These are phyloP conservation scores for Colostygia pectinataria DNA, from an alignment of 2,888 invertebrate genomes.

Conservation along the genomic window DNA sequence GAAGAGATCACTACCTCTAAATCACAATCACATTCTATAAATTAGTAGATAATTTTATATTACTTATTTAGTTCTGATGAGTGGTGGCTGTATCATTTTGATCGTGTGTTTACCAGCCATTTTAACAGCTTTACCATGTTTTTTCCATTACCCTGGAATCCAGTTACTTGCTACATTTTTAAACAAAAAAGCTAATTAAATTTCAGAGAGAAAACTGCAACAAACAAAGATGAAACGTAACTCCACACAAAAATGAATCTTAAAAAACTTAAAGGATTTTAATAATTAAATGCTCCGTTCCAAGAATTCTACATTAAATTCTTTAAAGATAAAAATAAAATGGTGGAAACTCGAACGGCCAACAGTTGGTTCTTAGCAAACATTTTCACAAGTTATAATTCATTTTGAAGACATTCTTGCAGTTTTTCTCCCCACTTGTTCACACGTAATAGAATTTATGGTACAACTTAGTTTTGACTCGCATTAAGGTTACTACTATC, in stretches of 20 bases:
- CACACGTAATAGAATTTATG: constrained; percentile 50
- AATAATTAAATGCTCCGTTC: constrained; percentile 25
- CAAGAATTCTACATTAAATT: constrained; percentile 22
- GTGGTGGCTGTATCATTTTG: no score
- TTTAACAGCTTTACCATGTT: no score
- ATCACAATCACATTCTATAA: no score
- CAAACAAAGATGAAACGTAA: constrained; percentile 21
- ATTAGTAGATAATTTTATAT: no score
- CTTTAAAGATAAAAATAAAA: constrained; percentile 19
- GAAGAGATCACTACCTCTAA: no score
- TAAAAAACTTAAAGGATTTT: constrained; percentile 26
- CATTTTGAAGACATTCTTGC: constrained; percentile 42
- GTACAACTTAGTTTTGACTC: constrained; percentile 38
- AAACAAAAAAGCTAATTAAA: constrained; percentile 16
- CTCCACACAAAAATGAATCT: constrained; percentile 11
- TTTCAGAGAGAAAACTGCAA: constrained; percentile 10
- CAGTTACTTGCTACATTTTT: constrained; percentile 3
- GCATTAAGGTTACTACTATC: no score
- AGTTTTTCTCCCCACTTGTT: constrained; percentile 37
- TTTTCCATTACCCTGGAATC: background rate
- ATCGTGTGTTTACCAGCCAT: no score
- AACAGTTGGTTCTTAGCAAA: constrained; percentile 32
- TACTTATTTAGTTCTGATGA: no score
- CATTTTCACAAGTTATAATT: constrained; percentile 36
- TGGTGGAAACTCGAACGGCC: constrained; percentile 14